Conservation (phyloP, 2,888 invertebrate genomes). For the Cephus spinipes region DNA sequence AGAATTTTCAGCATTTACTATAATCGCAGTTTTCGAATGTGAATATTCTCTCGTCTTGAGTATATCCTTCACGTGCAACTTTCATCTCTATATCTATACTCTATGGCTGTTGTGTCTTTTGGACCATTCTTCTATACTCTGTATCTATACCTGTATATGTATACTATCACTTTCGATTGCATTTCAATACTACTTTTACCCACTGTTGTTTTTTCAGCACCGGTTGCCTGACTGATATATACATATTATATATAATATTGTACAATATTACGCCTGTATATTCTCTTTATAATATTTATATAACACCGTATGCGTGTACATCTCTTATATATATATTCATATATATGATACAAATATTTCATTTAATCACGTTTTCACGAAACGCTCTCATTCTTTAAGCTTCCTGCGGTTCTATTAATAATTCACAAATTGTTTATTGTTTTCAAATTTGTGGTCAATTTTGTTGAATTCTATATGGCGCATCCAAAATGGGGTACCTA, state of each 20-base stretch:
- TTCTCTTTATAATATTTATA: neutral
- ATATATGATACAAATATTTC: neutral
- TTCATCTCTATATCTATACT: neutral
- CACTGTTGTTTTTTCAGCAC: conserved; percentile 41
- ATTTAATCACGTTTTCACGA: neutral
- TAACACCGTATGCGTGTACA: neutral
- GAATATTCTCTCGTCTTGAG: neutral
- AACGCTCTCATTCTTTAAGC: neutral
- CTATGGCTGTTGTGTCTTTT: conserved; percentile 17
- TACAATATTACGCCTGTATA: neutral
- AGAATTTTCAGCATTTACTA: neutral
- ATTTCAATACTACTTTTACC: neutral
- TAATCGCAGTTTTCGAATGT: neutral
- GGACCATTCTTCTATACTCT: conserved; percentile 22
- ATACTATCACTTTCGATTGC: conserved; percentile 8
- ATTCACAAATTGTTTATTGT: too few relatives aligned
- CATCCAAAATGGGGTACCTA: too few relatives aligned
- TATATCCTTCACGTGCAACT: neutral
- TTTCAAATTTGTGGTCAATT: too few relatives aligned
- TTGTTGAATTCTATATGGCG: too few relatives aligned
- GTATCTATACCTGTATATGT: conserved; percentile 17
- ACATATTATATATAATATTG: conserved; percentile 14
- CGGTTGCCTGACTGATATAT: conserved; percentile 47
- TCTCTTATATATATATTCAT: neutral
- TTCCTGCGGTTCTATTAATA: too few relatives aligned